Base-by-base conservation (phyloP, 1,140 invertebrate species). In the Cryptotermes secundus region DNA sequence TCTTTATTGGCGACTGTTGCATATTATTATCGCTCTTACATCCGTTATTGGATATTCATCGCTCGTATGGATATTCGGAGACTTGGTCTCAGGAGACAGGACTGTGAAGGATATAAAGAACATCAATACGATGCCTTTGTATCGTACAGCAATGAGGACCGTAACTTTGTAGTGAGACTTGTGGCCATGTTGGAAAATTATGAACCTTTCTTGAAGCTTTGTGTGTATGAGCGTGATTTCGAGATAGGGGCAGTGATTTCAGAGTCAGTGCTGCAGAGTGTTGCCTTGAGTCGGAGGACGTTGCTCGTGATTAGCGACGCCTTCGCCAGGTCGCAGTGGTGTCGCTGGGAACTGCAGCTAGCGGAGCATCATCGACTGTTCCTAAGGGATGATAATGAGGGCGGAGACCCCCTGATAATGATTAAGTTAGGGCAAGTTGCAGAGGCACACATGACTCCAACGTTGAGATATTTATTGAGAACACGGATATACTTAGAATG, bases 201-300 rank as follows among this genome's bases (percentile, higher is more conserved):
- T 38, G 89, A 91, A 10, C 91, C 92, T 3, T 89, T 89, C 87
- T 90, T 92, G 35, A 92, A 91, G 86, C 88, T 94, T 4, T 94
- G 93, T 87, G 90, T 95, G 4, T 94, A 93, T 86, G 92, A 94
- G 86, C 89, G 93, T 83, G 93, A 95, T 88, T 94, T 94, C 88
- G 90, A 92, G 85, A 91, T 93, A 81, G 93, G 93, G 14, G 89
- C 91, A 0, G 90, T 92, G 79, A 93, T 94, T 82, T 92, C 92
- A 0, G 92, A 94, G 86, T 91, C 91, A 85, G 92, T 95, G 83
- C 87, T 93, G 26, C 90, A 90, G 85, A 91, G 91, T 86, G 91
- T 94, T 53, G 90, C 91, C 35, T 89, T 90, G 81, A 94, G 93
- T 87, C 90, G 92, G 80, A 92, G 92, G 87, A 92, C 93, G 26